Conservation (phyloP, 2,888 invertebrate species). For the Sclerodermus sp. region DNA sequence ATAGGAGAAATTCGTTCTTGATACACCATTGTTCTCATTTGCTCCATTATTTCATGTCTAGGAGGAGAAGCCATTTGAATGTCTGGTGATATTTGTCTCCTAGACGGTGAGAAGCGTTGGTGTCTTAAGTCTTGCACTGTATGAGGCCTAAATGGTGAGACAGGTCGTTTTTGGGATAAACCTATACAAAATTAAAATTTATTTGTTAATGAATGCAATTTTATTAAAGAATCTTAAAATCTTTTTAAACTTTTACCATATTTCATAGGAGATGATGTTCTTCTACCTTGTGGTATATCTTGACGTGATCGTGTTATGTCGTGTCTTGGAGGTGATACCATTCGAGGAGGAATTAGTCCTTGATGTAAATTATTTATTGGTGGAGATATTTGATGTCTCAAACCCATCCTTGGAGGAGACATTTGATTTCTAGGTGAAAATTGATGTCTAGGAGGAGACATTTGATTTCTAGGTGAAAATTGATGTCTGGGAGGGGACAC, state of each 20-base stretch:
- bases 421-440: constrained; percentile 22
- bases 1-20: constrained; percentile 15
- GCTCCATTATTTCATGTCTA: constrained; percentile 9
- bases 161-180: too few species aligned
- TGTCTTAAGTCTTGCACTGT: too few species aligned
- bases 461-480: constrained; percentile 10
- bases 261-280: too few species aligned
- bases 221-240: too few species aligned
- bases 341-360: constrained; percentile 18
- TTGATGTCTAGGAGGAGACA: constrained; percentile 22
- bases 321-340: constrained; percentile 19
- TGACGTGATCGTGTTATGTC: constrained; percentile 11
- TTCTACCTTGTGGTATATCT: constrained; percentile 23
- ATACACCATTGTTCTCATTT: neutral
- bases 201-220: too few species aligned
- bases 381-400: constrained; percentile 22
- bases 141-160: too few species aligned
- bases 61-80: constrained; percentile 14
- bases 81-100: constrained; percentile 23
- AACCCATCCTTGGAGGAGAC: constrained; percentile 19
- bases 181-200: too few species aligned
- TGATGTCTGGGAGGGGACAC: constrained; percentile 17
- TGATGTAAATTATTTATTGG: constrained; percentile 18
- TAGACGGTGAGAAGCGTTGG: constrained; percentile 2
- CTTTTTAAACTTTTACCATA: too few species aligned